A percentile compares a stretch with the other conserved stretches of the same genome.
Conservation (phyloP, 1,140 invertebrate genomes). For the Lasioglossum baleicum region DNA sequence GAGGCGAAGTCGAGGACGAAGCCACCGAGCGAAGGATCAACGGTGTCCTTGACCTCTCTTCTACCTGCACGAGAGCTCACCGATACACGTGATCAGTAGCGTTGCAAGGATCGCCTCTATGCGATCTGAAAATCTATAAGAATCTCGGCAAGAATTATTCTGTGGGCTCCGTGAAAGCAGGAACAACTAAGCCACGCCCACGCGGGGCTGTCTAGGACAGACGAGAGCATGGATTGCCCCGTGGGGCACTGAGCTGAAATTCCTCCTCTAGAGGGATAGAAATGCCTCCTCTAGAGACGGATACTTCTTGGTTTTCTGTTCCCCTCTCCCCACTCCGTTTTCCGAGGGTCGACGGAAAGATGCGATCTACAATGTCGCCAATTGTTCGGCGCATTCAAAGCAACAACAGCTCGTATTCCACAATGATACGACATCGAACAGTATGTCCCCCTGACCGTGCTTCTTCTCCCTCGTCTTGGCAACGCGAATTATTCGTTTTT, state of each 20-base stretch:
- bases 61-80: background rate
- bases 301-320: background rate
- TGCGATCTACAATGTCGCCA: too few relatives aligned
- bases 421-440: background rate
- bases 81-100: constrained; percentile 1
- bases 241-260: too few relatives aligned
- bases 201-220: too few relatives aligned
- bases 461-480: background rate
- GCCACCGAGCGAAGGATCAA: constrained; percentile 17
- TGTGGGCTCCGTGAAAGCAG: too few relatives aligned
- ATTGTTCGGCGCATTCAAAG: too few relatives aligned
- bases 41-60: constrained; percentile 45
- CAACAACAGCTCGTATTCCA: constrained; percentile 8
- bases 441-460: background rate
- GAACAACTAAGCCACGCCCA: too few relatives aligned
- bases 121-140: too few relatives aligned
- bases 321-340: background rate
- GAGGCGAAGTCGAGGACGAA: constrained; percentile 7
- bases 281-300: too few relatives aligned
- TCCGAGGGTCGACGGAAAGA: background rate
- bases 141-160: too few relatives aligned
- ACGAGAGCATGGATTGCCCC: too few relatives aligned
- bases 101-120: background rate
- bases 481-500: constrained; percentile 2
- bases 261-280: too few relatives aligned